Base-by-base conservation (phyloP, 2,888 invertebrate genomes). In the Mylabris sibirica region DNA sequence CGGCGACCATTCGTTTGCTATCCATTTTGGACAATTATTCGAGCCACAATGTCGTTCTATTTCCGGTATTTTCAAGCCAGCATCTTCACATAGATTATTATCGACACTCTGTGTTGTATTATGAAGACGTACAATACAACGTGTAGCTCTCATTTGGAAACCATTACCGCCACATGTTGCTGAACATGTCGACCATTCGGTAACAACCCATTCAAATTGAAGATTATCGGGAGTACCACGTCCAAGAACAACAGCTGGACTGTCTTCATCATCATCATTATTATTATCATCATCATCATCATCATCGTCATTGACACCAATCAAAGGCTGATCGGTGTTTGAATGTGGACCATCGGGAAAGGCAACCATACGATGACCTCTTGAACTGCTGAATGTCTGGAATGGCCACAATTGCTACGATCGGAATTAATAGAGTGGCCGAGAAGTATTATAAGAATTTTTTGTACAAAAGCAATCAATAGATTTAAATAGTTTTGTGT, bases 111-210 rank as follows among this genome's bases (percentile, higher is more conserved):
- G 87, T 1, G 88, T 87, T 11, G 85, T 84, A 76, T 90, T 89
- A 74, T 87, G 85, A 12, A 88, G 78, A 41, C 86, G 85, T 70
- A 92, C 92, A 84, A 93, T 90, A 80, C 94, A 93, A 69, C 92
- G 89, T 0, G 90, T 90, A 64, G 89, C 90, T 76, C 92, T 89
- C 82, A 91, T 90, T 88, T 91, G 88, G 72, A 88, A 87, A 1
- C 95, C 96, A 65, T 88, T 88, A 57, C 92, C 91, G 0, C 94
- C 94, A 79, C 97, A 97, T 0, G 90, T 90, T 74, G 93, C 92
- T 1, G 93, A 94, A 82, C 97, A 97, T 14, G 90, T 88, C 0
- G 95, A 93, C 97, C 97, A 98, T 11, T 92, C 91, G 0, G 93
- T 92, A 12, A 92, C 89, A 80, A 90, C 88, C 96, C 96, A 96